Conservation (phyloP, 2,797 vertebrate species). For the Trachurus trachurus region DNA sequence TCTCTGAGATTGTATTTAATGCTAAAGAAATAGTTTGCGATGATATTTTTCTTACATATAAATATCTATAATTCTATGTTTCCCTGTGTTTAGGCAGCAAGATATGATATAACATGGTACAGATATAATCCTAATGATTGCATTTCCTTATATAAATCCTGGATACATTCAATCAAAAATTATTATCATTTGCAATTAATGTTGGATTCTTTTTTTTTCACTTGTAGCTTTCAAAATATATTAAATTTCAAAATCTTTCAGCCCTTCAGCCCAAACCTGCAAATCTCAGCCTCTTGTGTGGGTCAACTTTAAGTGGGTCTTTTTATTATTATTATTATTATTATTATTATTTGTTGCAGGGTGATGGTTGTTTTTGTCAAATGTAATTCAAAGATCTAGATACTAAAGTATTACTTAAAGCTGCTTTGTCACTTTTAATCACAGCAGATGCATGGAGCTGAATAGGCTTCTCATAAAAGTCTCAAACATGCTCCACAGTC, state of each 20-base stretch:
- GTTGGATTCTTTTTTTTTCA: not conserved
- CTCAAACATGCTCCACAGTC: not conserved
- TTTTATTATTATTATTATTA: too few relatives aligned
- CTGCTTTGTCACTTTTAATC: constrained; percentile 19
- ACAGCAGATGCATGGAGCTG: constrained; percentile 22
- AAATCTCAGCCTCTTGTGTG: not conserved
- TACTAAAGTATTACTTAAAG: not conserved
- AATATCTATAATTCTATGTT: not conserved
- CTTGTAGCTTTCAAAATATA: not conserved
- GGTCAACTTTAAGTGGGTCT: not conserved
- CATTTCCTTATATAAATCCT: not conserved
- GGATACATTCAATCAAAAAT: constrained; percentile 9
- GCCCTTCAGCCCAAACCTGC: not conserved
- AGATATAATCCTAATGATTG: constrained; percentile 6
- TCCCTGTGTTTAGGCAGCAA: constrained; percentile 1
- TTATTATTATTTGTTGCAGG: not conserved
- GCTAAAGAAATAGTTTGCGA: not conserved
- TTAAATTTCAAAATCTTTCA: not conserved
- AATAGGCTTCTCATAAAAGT: constrained; percentile 16
- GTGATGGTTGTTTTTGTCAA: not conserved
- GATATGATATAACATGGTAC: not conserved
- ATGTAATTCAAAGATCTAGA: constrained; percentile 28
- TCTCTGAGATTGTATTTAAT: constrained; percentile 9
- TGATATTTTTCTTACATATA: constrained; percentile 2
- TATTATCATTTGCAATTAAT: not conserved